phyloP scores from a whole-genome alignment of 2,888 invertebrate species.

The Noctua comes region DNA sequence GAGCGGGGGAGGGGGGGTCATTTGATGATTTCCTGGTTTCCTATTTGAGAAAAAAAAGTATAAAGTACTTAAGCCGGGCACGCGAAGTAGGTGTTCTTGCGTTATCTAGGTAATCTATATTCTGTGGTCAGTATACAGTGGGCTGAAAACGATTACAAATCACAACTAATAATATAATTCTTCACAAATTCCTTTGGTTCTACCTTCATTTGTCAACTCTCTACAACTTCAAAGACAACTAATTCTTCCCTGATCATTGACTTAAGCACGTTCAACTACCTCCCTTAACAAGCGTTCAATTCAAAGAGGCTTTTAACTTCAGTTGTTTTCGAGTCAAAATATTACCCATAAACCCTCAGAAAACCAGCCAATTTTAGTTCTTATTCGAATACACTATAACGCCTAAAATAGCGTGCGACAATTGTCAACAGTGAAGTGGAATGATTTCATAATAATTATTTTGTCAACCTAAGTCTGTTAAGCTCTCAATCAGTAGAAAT shows the following conservation, averaged over 20 bases:
- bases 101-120: too few relatives aligned
- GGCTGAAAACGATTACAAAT: too few relatives aligned
- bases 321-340: slow-evolving; percentile 9
- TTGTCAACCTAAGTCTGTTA: slow-evolving; percentile 25
- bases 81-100: too few relatives aligned
- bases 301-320: slow-evolving; percentile 21
- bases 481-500: slow-evolving; percentile 31
- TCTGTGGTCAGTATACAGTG: too few relatives aligned
- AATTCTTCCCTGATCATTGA: not conserved
- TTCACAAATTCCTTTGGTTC: not conserved
- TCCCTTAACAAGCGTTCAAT: not conserved
- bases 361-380: slow-evolving; percentile 13
- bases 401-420: not conserved
- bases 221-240: slow-evolving; percentile 1
- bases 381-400: not conserved
- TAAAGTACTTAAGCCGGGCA: too few relatives aligned
- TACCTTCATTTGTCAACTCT: slow-evolving; percentile 5
- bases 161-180: not conserved
- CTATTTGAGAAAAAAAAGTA: too few relatives aligned
- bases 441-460: slow-evolving; percentile 30
- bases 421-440: slow-evolving; percentile 4
- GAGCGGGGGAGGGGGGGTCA: too few relatives aligned
- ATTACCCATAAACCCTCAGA: not conserved
- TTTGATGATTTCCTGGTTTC: too few relatives aligned
- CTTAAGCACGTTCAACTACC: slow-evolving; percentile 8